Base-by-base conservation (phyloP, 92 coral and sea anemone genomes). In the Bergia puertoricense region DNA sequence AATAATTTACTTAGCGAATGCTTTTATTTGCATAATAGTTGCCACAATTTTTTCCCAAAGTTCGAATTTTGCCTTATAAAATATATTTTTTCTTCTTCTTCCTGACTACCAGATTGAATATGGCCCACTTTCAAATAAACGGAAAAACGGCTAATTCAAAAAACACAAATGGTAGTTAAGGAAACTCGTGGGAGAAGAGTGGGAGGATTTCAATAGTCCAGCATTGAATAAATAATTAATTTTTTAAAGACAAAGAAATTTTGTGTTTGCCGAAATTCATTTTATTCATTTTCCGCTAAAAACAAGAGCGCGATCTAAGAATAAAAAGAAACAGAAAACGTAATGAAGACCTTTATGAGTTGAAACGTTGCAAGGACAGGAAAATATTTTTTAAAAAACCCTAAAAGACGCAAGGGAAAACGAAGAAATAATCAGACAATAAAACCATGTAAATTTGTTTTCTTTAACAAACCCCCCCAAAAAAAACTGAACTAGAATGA, bases 141-240 rank as follows among this genome's bases (percentile, higher is more conserved):
- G 14, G 2, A 9, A 36, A 38, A 44, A 37, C 15, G 16, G 20
- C 44, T 2, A 73, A 1, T 73, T 73, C 0, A 18, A 36, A 37
- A 54, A 56, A 13, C 10, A 16, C 23, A 38, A 36, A 37, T 1
- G 40, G 3, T 45, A 62, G 9, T 36, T 5, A 6, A 46, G 87
- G 79, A 84, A 84, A 48, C 46, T 48, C 87, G 87, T 84, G 87
- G 79, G 87, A 71, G 75, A 69, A 68, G 44, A 4, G 65, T 84
- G 78, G 79, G 87, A 57, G 44, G 20, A 4, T 80, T 56, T 80
- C 46, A 42, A 44, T 41, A 76, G 80, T 76, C 18, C 80, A 20
- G 80, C 80, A 76, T 76, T 22, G 82, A 46, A 46, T 81, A 2
- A 81, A 81, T 81, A 81, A 81, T 59, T 40, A 40, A 81, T 59